Evolutionary conservation across 2,888 invertebrate genomes (phyloP).

Genomic region (Nudaria mundana): DNA sequence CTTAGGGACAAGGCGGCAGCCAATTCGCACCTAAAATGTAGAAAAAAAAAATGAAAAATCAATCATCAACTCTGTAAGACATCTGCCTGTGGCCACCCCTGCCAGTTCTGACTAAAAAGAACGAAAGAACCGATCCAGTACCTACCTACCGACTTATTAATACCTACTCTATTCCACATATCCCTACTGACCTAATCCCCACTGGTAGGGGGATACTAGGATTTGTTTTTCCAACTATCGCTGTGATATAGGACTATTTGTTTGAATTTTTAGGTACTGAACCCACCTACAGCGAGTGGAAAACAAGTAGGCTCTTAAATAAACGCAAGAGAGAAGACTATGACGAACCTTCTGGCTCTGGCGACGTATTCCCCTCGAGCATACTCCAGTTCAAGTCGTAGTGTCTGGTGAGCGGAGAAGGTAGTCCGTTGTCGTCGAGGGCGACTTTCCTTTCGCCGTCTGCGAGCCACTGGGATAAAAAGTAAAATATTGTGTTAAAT

Average conservation of each 20-base stretch:
- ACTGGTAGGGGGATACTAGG: too few species aligned
- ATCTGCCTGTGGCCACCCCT: too few species aligned
- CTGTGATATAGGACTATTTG: too few species aligned
- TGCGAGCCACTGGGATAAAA: constrained; percentile 85
- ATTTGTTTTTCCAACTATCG: too few species aligned
- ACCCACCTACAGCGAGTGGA: too few species aligned
- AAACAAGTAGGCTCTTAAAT: too few species aligned
- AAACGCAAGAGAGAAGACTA: too few species aligned
- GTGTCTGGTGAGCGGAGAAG: constrained; percentile 96
- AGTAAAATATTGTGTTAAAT: constrained; percentile 15
- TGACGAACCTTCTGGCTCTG: constrained; percentile 86
- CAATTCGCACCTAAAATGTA: constrained; percentile 88
- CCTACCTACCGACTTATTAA: background rate
- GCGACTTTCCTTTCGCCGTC: constrained; percentile 92
- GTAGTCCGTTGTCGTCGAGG: constrained; percentile 96
- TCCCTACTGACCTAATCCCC: too few species aligned
- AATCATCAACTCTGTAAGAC: too few species aligned
- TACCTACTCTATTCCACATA: background rate
- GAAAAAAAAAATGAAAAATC: background rate
- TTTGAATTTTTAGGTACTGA: too few species aligned
- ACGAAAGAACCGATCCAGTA: too few species aligned
- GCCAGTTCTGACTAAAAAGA: too few species aligned
- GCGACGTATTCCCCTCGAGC: constrained; percentile 96
- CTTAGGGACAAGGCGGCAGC: constrained; percentile 95
- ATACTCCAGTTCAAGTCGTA: constrained; percentile 94